phyloP scores from a whole-genome alignment of 2,797 vertebrate genomes.

The Propithecus perrieri region DNA sequence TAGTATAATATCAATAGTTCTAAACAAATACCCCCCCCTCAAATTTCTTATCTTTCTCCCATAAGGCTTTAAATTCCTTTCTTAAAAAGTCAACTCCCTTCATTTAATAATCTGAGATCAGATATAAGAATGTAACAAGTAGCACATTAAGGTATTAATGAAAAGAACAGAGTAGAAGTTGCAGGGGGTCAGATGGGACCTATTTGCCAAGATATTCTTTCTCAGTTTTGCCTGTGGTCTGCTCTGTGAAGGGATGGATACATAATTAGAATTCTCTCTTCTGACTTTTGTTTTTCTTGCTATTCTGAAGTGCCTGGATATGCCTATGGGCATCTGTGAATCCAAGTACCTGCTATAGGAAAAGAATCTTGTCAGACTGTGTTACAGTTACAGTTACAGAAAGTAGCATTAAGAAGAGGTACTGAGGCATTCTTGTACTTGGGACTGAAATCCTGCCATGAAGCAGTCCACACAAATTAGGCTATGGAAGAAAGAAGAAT shows the following conservation, averaged over 20 bases:
- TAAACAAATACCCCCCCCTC: neutral
- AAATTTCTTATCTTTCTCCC: neutral
- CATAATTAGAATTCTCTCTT: neutral
- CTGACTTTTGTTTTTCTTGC: neutral
- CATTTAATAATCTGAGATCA: neutral
- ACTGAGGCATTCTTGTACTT: neutral
- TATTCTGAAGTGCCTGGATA: neutral
- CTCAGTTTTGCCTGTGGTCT: neutral
- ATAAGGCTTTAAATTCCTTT: neutral
- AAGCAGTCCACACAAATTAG: neutral
- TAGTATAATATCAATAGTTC: neutral
- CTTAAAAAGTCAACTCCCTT: neutral
- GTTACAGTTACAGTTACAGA: neutral
- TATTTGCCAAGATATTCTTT: neutral
- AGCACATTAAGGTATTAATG: neutral
- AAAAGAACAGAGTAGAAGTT: neutral
- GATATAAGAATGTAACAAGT: neutral
- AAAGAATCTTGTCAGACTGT: neutral
- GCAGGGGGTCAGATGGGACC: neutral
- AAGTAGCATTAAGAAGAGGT: neutral
- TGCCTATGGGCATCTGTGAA: neutral
- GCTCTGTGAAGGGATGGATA: neutral
- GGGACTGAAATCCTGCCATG: neutral
- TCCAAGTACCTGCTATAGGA: neutral
- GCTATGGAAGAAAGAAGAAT: neutral